Evolutionary conservation across 92 coral and sea anemone species (phyloP), one percentile per base, ranked within the genome.

Genomic region (Desmophyllum pertusum): DNA sequence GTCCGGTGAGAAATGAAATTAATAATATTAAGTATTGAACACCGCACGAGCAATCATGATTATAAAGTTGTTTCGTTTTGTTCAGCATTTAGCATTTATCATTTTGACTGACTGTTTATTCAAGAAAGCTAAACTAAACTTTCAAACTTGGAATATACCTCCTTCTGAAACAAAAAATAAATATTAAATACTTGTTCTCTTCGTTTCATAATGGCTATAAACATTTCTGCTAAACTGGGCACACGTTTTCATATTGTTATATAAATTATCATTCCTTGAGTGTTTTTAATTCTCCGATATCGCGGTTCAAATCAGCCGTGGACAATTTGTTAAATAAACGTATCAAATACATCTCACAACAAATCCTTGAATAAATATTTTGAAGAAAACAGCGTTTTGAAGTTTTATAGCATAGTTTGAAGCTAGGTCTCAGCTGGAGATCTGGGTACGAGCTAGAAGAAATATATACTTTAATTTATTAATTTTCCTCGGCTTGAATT

Each of bases 321-420:
- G 13, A 59, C 5, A 17, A 18, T 66, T 38, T 5, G 42, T 67
- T 67, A 33, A 66, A 33, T 33, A 66, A 66, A 66, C 72, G 72
- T 66, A 37, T 67, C 42, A 14, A 37, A 38, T 38, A 36, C 73
- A 67, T 67, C 19, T 10, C 33, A 67, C 40, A 67, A 67, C 73
- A 67, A 67, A 18, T 67, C 10, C 42, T 38, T 67, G 45, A 38
- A 67, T 67, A 67, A 67, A 67, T 67, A 67, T 67, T 67, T 17
- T 67, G 45, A 37, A 10, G 73, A 67, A 35, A 18, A 17, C 73
- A 67, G 43, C 43, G n/a, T 33, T 57, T 59, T 59, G 35, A 67
- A 67, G 42, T 15, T 6, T 14, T 36, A 6, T 25, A 67, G 10
- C 23, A 59, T 21, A 13, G 35, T 7, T 25, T 1, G 53, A 1